Percentiles rank a stretch among this genome's conserved stretches.
Conservation (phyloP, 23 tunicate genomes). For the Oikopleura dioica region DNA sequence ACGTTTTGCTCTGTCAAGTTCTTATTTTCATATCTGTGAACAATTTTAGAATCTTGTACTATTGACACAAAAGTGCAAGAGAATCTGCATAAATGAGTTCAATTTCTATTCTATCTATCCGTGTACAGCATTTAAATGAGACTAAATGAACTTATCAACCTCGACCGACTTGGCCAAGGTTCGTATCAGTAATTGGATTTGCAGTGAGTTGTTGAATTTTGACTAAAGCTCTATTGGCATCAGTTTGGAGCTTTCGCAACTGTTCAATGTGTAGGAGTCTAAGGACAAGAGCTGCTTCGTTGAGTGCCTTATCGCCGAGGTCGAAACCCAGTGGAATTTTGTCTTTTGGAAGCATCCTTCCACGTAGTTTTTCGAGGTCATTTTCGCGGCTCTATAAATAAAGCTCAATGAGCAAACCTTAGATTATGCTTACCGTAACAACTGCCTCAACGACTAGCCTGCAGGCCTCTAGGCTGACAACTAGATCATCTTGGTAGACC, state of each 20-base stretch:
- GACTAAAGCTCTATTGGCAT: slow-evolving; percentile 57
- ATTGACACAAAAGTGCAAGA: too few species aligned
- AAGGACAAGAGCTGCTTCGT: slow-evolving; percentile 30
- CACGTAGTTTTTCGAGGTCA: not conserved
- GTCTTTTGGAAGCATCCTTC: not conserved
- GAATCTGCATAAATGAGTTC: too few species aligned
- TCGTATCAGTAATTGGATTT: slow-evolving; percentile 74
- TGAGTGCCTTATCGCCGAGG: not conserved
- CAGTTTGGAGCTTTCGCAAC: slow-evolving; percentile 50
- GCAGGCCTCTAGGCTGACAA: not conserved
- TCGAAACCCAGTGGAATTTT: not conserved
- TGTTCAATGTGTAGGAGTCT: slow-evolving; percentile 81
- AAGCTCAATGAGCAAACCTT: too few species aligned
- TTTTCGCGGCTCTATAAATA: too few species aligned
- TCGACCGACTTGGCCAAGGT: slow-evolving; percentile 67
- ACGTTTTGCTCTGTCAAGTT: too few species aligned
- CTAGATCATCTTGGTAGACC: not conserved
- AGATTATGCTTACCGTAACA: too few species aligned
- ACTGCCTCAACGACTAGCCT: not conserved
- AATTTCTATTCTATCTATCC: too few species aligned
- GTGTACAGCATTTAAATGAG: too few species aligned
- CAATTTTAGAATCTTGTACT: too few species aligned
- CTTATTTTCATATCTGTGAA: too few species aligned
- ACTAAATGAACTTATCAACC: too few species aligned
- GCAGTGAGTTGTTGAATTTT: slow-evolving; percentile 61